phyloP scores from a whole-genome alignment of 64 coral and sea anemone genomes.

The Montipora cactus region DNA sequence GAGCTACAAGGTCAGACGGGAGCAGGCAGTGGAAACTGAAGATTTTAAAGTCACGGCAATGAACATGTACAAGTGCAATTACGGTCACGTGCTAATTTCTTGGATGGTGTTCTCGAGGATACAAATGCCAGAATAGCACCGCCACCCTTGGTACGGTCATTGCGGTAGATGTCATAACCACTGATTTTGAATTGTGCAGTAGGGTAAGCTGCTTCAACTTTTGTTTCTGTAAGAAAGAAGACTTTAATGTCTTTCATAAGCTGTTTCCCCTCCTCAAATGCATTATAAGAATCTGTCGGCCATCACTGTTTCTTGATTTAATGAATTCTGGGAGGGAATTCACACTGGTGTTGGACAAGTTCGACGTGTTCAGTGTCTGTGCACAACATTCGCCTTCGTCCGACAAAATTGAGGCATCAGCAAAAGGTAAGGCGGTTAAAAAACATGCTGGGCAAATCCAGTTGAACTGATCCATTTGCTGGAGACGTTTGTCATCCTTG shows the following conservation, averaged over 20 bases:
- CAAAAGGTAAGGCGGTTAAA: neutral
- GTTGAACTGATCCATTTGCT: neutral
- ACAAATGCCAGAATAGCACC: slow-evolving; percentile 47
- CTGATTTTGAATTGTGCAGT: slow-evolving; percentile 27
- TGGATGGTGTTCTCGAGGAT: slow-evolving; percentile 23
- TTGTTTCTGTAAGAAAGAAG: slow-evolving; percentile 41
- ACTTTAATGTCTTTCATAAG: slow-evolving; percentile 24
- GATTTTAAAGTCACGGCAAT: no score
- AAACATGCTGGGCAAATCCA: neutral
- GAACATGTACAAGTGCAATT: no score
- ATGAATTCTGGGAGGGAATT: neutral
- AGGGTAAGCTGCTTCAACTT: slow-evolving; percentile 32
- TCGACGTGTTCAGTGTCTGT: no score
- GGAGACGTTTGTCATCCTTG: neutral
- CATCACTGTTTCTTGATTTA: neutral
- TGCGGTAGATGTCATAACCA: slow-evolving; percentile 29
- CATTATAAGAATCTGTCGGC: neutral
- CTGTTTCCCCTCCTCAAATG: slow-evolving; percentile 42
- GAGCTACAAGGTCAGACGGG: no score
- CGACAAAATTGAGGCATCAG: no score
- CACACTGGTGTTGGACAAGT: no score
- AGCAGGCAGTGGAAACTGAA: no score
- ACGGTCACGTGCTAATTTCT: slow-evolving; percentile 22
- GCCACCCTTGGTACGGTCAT: slow-evolving; percentile 53
- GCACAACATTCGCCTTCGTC: no score